A percentile compares a stretch with the other conserved stretches of the same genome.
These are phyloP conservation scores for Aphaenogaster ashmeadi DNA, from an alignment of 1,140 invertebrate genomes.

Conservation along the genomic window DNA sequence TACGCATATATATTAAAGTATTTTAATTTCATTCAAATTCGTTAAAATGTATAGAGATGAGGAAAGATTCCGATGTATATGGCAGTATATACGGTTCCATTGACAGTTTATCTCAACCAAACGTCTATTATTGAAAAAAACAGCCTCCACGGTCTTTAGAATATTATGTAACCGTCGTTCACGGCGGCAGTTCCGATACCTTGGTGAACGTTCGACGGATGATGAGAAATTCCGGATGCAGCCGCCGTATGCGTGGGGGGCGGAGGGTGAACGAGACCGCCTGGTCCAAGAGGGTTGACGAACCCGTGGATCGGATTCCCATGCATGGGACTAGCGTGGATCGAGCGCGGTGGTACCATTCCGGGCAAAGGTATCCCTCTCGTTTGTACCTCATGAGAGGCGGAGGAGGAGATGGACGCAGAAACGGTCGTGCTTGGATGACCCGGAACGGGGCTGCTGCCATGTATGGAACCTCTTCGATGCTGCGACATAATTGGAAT, in stretches of 20 bases:
- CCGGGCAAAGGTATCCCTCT: constrained; percentile 84
- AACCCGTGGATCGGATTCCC: constrained; percentile 82
- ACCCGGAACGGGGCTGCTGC: constrained; percentile 70
- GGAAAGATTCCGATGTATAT: not conserved
- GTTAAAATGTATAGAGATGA: not conserved
- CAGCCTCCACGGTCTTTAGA: constrained; percentile 51
- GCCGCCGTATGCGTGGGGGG: constrained; percentile 68
- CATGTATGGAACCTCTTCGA: constrained; percentile 77
- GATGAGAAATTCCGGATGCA: constrained; percentile 80
- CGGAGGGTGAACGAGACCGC: constrained; percentile 77
- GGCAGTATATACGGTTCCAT: not conserved
- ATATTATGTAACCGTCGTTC: constrained; percentile 28
- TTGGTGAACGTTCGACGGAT: constrained; percentile 78
- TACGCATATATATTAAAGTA: not conserved
- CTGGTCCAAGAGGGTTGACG: constrained; percentile 83
- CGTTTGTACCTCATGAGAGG: constrained; percentile 80
- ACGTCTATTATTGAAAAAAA: constrained; percentile 9
- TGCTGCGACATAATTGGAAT: constrained; percentile 81
- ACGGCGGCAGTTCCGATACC: constrained; percentile 71
- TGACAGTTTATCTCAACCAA: not conserved
- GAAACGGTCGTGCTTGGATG: constrained; percentile 72
- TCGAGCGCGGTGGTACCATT: constrained; percentile 80
- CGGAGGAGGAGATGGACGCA: constrained; percentile 46
- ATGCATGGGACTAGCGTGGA: constrained; percentile 77
- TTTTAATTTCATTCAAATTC: constrained; percentile 11